A percentile compares a stretch with the other conserved stretches of the same genome.
These are phyloP conservation scores for Melipona beecheii DNA, from an alignment of 2,888 invertebrate genomes.

Conservation along the genomic window DNA sequence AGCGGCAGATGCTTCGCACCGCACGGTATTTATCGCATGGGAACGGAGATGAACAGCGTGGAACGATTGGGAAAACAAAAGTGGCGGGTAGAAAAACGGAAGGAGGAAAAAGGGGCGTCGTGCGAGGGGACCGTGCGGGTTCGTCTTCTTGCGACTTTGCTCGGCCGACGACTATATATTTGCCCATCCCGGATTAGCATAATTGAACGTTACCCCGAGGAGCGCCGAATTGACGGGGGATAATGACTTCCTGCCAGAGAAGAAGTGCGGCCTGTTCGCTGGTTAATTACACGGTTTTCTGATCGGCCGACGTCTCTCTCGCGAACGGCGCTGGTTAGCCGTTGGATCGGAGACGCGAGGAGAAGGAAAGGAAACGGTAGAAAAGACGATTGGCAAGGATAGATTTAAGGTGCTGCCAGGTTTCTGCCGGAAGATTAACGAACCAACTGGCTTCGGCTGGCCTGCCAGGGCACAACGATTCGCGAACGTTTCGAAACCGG, in stretches of 20 bases:
- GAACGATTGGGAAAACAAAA: constrained; percentile 11
- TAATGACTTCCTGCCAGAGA: constrained; percentile 71
- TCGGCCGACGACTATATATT: constrained; percentile 65
- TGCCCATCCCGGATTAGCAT: constrained; percentile 71
- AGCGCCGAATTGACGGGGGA: constrained; percentile 63
- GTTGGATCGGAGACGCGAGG: not conserved
- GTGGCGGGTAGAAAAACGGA: not conserved
- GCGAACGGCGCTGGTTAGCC: constrained; percentile 32
- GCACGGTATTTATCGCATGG: constrained; percentile 52
- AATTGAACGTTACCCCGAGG: constrained; percentile 74
- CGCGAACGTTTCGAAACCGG: constrained; percentile 30
- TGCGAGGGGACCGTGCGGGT: constrained; percentile 1
- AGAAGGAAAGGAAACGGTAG: constrained; percentile 23
- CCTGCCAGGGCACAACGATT: constrained; percentile 24
- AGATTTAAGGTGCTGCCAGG: constrained; percentile 28
- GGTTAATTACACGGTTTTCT: constrained; percentile 67
- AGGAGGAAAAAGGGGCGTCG: constrained; percentile 19
- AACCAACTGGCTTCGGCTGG: constrained; percentile 39
- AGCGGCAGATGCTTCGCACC: constrained; percentile 24
- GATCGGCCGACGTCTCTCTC: constrained; percentile 44
- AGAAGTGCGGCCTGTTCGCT: constrained; percentile 58
- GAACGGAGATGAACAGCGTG: not conserved
- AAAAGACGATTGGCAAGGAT: constrained; percentile 40
- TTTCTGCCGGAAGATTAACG: constrained; percentile 62
- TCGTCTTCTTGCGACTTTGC: constrained; percentile 26